Percentiles rank a stretch among this genome's conserved stretches.
Evolutionary conservation across 1,140 invertebrate species (phyloP).

Genomic region (Eurosta solidaginis): DNA sequence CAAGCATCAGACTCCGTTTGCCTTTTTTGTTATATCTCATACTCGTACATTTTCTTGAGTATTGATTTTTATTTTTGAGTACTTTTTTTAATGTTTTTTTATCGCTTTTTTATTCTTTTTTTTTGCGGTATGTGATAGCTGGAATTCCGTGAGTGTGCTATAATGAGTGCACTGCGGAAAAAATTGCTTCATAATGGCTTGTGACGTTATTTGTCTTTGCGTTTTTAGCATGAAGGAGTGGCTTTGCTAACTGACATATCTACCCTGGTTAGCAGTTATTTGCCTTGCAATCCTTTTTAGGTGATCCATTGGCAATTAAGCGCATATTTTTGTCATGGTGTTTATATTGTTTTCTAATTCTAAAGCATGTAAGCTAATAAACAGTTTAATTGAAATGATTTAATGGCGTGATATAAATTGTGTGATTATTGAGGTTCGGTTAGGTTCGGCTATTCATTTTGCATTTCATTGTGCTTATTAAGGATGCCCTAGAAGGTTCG

Average conservation of each 20-base stretch:
- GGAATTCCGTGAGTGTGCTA: background rate
- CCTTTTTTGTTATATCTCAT: background rate
- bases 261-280: background rate
- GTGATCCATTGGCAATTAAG: background rate
- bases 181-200: conserved; percentile 2
- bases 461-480: too few species aligned
- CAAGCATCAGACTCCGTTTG: background rate
- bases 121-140: background rate
- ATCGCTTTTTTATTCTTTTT: background rate
- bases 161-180: conserved; percentile 17
- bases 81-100: background rate
- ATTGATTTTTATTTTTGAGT: conserved; percentile 2
- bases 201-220: too few species aligned
- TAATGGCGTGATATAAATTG: background rate
- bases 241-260: too few species aligned
- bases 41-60: background rate
- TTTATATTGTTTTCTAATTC: background rate
- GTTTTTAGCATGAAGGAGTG: conserved; percentile 8
- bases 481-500: too few species aligned
- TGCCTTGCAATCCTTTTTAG: background rate
- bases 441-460: too few species aligned
- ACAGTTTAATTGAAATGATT: background rate
- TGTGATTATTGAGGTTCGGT: background rate
- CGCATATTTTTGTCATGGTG: background rate
- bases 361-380: background rate